Percentiles rank a stretch among this genome's conserved stretches.
phyloP scores from a whole-genome alignment of 2,888 invertebrate genomes.

The Anaspis maculata region DNA sequence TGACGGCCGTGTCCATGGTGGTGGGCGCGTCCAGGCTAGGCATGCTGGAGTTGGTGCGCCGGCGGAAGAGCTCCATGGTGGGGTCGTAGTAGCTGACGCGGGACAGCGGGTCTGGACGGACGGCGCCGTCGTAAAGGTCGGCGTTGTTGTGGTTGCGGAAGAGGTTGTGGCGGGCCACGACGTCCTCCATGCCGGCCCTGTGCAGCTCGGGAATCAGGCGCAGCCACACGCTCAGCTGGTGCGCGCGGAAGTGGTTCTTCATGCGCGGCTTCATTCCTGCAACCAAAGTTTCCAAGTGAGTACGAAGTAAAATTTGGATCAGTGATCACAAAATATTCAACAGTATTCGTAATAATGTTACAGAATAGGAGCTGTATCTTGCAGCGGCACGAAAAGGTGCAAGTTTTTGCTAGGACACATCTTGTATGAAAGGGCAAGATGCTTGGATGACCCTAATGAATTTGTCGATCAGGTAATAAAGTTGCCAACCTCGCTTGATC shows the following conservation, averaged over 20 bases:
- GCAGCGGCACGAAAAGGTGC: too few species aligned
- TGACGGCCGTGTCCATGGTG: slow-evolving; percentile 61
- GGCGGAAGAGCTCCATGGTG: slow-evolving; percentile 52
- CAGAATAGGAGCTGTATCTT: too few species aligned
- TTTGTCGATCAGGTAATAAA: too few species aligned
- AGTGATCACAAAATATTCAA: too few species aligned
- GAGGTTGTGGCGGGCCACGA: slow-evolving; percentile 78
- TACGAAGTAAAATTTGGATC: too few species aligned
- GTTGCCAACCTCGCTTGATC: too few species aligned
- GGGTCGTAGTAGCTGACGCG: slow-evolving; percentile 55
- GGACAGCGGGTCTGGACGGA: slow-evolving; percentile 75
- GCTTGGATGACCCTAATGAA: too few species aligned
- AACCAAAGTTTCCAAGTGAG: too few species aligned
- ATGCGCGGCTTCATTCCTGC: slow-evolving; percentile 84
- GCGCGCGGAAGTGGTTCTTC: slow-evolving; percentile 90
- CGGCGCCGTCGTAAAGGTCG: slow-evolving; percentile 81
- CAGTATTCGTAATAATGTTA: too few species aligned
- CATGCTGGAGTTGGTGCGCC: slow-evolving; percentile 50
- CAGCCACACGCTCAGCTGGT: slow-evolving; percentile 91
- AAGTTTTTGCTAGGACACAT: too few species aligned
- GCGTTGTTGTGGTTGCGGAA: slow-evolving; percentile 84
- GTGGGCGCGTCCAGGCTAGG: slow-evolving; percentile 57
- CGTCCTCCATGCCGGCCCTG: slow-evolving; percentile 82
- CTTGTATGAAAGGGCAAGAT: too few species aligned
- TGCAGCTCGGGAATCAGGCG: slow-evolving; percentile 87